These are phyloP conservation scores for Rhagonycha fulva DNA, from an alignment of 2,888 invertebrate genomes.

Conservation along the genomic window DNA sequence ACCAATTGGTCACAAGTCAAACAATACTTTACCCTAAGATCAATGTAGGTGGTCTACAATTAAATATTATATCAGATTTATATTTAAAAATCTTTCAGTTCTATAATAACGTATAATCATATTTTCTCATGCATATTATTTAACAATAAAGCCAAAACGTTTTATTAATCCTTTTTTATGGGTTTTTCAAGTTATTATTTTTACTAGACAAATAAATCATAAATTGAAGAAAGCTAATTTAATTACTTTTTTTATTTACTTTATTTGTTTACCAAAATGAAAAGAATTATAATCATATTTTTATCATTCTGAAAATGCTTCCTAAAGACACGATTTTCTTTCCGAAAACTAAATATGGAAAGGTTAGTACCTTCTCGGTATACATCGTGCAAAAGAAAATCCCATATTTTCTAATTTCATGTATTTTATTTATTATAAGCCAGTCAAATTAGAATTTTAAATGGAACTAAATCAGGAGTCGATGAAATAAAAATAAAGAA, in stretches of 20 bases:
- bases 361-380: too few relatives aligned
- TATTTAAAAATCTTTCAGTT: constrained; percentile 44
- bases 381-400: too few relatives aligned
- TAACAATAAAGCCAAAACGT: constrained; percentile 47
- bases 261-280: neutral
- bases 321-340: too few relatives aligned
- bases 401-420: too few relatives aligned
- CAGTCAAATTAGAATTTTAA: too few relatives aligned
- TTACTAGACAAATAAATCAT: neutral
- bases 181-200: neutral
- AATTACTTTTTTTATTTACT: neutral
- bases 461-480: too few relatives aligned
- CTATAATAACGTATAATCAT: constrained; percentile 30
- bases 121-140: constrained; percentile 51
- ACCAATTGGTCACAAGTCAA: constrained; percentile 28
- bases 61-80: constrained; percentile 51
- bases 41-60: constrained; percentile 50
- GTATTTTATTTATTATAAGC: too few relatives aligned
- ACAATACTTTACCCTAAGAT: constrained; percentile 31
- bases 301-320: too few relatives aligned
- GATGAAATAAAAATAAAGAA: too few relatives aligned
- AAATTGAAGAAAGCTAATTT: neutral
- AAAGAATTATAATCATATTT: too few relatives aligned
- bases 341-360: too few relatives aligned
- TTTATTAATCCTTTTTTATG: constrained; percentile 23